Base-by-base conservation (phyloP, 2,113 vertebrate genomes). In the Buteo buteo region DNA sequence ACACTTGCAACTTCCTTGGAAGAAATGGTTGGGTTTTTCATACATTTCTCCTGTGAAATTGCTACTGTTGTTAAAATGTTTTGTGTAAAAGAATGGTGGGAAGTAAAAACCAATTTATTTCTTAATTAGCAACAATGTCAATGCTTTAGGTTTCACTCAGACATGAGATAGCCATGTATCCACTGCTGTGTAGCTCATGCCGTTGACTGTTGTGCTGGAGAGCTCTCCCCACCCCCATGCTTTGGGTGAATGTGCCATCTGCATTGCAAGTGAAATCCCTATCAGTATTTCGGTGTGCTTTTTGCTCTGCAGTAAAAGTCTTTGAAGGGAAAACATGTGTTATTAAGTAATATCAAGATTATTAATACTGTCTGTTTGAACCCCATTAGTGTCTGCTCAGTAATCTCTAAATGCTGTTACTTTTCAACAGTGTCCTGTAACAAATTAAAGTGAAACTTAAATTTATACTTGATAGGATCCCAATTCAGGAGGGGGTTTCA, bases 331-430 rank as follows among this genome's bases (percentile, higher is more conserved):
- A 97, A 97, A 76, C 58, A 83, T 54, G 22, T 88, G 71, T 95
- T 97, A 94, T 92, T 96, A 97, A 97, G 71, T 93, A 97, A 96
- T 91, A 96, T 83, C 71, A 87, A 96, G 92, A 95, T 97, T 97
- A 96, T 97, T 97, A 96, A 95, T 92, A 95, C 88, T 97, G 86
- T 93, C 87, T 96, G 45, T 76, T 95, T 95, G 94, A 96, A 84
- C 90, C 81, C 81, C 70, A 61, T 97, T 95, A 97, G 57, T 15
- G 1, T 96, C 74, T 94, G 93, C 90, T 98, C 76, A 40, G 82
- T 90, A 92, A 94, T 95, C 81, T 94, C 82, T 96, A 97, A 97
- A 73, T 69, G 73, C 80, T 95, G 85, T 78, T 96, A 76, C 69
- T 95, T 97, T 97, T 86, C 67, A 95, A 20, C 71, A 67, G 49